These are phyloP conservation scores for Eucidaris tribuloides DNA, from an alignment of 35 echinoderm and acorn worm genomes.

Conservation along the genomic window DNA sequence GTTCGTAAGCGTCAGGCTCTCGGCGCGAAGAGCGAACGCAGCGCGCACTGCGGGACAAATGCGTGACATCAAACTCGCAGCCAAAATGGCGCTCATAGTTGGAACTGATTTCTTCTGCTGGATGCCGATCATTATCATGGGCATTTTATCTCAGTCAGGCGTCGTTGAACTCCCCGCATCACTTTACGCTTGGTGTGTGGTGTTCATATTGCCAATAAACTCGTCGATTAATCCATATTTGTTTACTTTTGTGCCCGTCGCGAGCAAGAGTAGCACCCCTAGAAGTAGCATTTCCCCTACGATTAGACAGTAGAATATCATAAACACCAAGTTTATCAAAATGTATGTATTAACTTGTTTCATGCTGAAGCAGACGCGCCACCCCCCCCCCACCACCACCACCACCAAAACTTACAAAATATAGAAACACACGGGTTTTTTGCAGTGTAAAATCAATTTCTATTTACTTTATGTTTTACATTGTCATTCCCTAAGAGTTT, in stretches of 20 bases:
- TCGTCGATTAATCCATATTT: constrained; percentile 60
- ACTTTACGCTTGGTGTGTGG: constrained; percentile 53
- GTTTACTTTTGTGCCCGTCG: constrained; percentile 55
- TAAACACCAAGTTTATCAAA: too few relatives aligned
- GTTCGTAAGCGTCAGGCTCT: constrained; percentile 42
- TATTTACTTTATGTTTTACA: too few relatives aligned
- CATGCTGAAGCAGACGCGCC: too few relatives aligned
- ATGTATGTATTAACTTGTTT: too few relatives aligned
- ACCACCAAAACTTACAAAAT: too few relatives aligned
- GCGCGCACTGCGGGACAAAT: neutral
- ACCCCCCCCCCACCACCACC: too few relatives aligned
- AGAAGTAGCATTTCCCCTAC: too few relatives aligned
- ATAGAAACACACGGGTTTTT: too few relatives aligned
- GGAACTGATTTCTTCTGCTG: constrained; percentile 63
- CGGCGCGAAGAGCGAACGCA: neutral
- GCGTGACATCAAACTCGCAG: constrained; percentile 30
- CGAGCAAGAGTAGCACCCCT: too few relatives aligned
- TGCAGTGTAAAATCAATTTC: too few relatives aligned
- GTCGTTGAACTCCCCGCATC: neutral
- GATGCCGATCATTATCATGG: constrained; percentile 68
- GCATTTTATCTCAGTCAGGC: constrained; percentile 42
- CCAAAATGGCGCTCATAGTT: constrained; percentile 37
- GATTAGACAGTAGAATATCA: too few relatives aligned
- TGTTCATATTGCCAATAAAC: constrained; percentile 73
- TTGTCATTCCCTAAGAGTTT: too few relatives aligned